Base-by-base conservation (phyloP, 2,797 vertebrate genomes). In the Acipenser ruthenus region DNA sequence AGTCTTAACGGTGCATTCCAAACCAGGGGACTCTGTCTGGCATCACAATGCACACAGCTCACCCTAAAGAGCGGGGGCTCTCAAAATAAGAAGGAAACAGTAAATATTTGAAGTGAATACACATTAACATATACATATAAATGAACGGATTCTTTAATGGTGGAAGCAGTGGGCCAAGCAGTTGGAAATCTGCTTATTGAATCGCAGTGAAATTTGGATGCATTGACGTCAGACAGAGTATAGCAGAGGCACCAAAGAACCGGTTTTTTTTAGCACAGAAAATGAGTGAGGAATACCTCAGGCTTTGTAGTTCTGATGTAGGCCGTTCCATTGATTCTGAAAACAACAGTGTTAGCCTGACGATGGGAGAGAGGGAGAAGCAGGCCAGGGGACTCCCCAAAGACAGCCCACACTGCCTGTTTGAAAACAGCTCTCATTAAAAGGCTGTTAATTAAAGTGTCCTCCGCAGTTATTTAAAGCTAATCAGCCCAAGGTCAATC, bases 391-490 rank as follows among this genome's bases (percentile, higher is more conserved):
- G 23, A 37, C 23, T 37, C 23, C 23, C 23, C 23, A 37, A 37
- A 37, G 2, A 37, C 23, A 37, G 23, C 82, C 82, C 82, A 84
- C 83, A 83, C 79, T 75, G 71, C 77, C 76, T 78, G 74, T 80
- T 78, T 84, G 85, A 80, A 87, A 65, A 48, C 2, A 6, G 55
- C 53, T 85, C 69, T 65, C 86, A 84, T 87, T 82, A 87, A 82
- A 80, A 79, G 78, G 73, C 82, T 80, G 23, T 37, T 37, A 37
- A 87, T 89, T 88, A 85, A 80, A 81, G 83, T 37, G 73, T 66
- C 76, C 78, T 87, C 82, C 86, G 88, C 83, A 87, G 90, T 84
- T 86, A 90, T 89, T 88, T 88, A 80, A 86, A 82, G 65, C 75
- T 84, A 86, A 84, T 86, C 87, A 82, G 77, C 83, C 85, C 82